Base-by-base conservation (phyloP, 2,888 invertebrate genomes). In the Zele albiditarsus region DNA sequence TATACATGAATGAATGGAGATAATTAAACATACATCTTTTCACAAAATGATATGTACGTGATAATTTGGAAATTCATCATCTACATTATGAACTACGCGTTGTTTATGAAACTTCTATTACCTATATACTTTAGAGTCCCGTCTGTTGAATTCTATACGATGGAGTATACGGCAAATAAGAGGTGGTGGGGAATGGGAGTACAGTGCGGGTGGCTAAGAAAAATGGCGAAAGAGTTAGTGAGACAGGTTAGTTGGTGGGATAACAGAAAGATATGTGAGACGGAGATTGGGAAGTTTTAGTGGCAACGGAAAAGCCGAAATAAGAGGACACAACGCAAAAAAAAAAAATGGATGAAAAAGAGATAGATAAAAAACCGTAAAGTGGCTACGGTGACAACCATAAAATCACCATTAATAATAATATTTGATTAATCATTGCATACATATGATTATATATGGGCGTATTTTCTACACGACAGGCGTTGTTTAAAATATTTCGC, bases 271-370 rank as follows among this genome's bases (percentile, higher is more conserved):
- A 60, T 60, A 60, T 60, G 60, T 60, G 60, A 28, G 28, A 60
- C 60, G 27, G 12, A 60, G 71, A 65, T 65, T 71, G 53, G 28
- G 46, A 65, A 71, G 49, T 71, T 71, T 71, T 49, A 33, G 31
- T 23, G 49, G 16, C 28, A 28, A 46, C 53, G 27, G 28, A 6
- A 31, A 46, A 67, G 49, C 28, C 12, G 25, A 71, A 46, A 20
- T 28, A 33, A 46, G 38, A 23, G 3, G 16, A 65, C 12, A 33
- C 12, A 33, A 20, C n/a, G 20, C 33, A 33, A 20, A 63, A 10
- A 33, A 33, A 63, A 33, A 12, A 53, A 49, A 38, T 33, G 3
- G 20, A 20, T 38, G 33, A 12, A 53, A 49, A 65, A 53, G 1
- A 42, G 28, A 46, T 20, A 62, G 20, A 20, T 49, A 16, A 42